These are phyloP conservation scores for Chymomyza amoena DNA, from an alignment of 2,888 invertebrate genomes.

Conservation along the genomic window DNA sequence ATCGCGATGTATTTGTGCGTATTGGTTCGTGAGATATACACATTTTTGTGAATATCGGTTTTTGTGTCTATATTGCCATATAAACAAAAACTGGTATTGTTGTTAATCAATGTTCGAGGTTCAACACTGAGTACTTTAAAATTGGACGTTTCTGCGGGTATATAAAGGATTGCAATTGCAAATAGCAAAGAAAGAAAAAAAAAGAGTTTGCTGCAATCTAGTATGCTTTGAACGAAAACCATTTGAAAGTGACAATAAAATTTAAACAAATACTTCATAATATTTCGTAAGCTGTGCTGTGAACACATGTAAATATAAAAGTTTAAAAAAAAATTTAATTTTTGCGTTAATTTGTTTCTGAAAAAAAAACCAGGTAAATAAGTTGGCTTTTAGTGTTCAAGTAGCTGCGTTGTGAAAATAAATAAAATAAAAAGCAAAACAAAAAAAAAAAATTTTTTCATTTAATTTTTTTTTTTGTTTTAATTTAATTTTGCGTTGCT, in stretches of 20 bases:
- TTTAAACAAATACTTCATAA: neutral
- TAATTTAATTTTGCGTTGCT: slow-evolving; percentile 17
- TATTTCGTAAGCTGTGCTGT: neutral
- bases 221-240: neutral
- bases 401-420: neutral
- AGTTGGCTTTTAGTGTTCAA: too few relatives aligned
- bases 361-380: too few relatives aligned
- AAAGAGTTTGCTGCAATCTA: neutral
- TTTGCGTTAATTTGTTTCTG: neutral
- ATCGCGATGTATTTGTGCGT: too few relatives aligned
- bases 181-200: neutral
- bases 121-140: too few relatives aligned
- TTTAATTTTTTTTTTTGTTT: neutral
- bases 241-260: neutral
- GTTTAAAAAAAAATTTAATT: slow-evolving; percentile 17
- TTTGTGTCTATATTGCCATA: too few relatives aligned
- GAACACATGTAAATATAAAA: slow-evolving; percentile 6
- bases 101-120: too few relatives aligned
- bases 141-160: too few relatives aligned
- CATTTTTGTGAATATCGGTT: too few relatives aligned
- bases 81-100: too few relatives aligned
- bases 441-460: slow-evolving; percentile 18
- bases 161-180: too few relatives aligned
- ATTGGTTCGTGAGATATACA: too few relatives aligned
- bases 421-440: slow-evolving; percentile 4